phyloP scores from a whole-genome alignment of 1,140 invertebrate genomes.

The Wasmannia auropunctata region DNA sequence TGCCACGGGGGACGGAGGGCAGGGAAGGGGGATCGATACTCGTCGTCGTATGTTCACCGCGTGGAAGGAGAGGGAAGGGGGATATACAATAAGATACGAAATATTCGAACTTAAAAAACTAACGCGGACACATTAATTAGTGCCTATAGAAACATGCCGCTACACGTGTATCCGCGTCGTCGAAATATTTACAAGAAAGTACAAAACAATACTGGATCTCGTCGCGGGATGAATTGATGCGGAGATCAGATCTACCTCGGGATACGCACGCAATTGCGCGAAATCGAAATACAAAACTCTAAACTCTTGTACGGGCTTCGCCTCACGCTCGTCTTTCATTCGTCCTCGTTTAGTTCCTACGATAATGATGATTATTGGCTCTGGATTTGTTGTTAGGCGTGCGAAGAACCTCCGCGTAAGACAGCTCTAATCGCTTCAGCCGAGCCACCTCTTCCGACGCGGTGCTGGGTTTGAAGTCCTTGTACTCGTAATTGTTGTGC shows the following conservation, averaged over 20 bases:
- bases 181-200: conserved; percentile 43
- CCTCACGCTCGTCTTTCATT: background rate
- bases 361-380: conserved; percentile 65
- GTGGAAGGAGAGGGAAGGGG: background rate
- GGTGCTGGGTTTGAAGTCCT: conserved; percentile 89
- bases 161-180: conserved; percentile 18
- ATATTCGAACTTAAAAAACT: conserved; percentile 29
- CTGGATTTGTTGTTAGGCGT: conserved; percentile 88
- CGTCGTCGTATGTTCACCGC: background rate
- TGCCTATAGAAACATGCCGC: conserved; percentile 24
- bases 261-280: conserved; percentile 29
- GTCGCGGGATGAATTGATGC: background rate
- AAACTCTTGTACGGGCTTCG: conserved; percentile 1
- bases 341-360: conserved; percentile 71
- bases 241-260: background rate
- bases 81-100: conserved; percentile 28
- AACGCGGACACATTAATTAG: conserved; percentile 11
- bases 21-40: background rate
- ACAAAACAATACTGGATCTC: conserved; percentile 46
- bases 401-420: conserved; percentile 93
- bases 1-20: background rate
- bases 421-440: conserved; percentile 91
- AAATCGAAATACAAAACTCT: conserved; percentile 32
- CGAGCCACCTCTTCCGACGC: conserved; percentile 93
- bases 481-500: conserved; percentile 76